Base-by-base conservation (phyloP, 2,888 invertebrate genomes). In the Melinopterus prodromus region DNA sequence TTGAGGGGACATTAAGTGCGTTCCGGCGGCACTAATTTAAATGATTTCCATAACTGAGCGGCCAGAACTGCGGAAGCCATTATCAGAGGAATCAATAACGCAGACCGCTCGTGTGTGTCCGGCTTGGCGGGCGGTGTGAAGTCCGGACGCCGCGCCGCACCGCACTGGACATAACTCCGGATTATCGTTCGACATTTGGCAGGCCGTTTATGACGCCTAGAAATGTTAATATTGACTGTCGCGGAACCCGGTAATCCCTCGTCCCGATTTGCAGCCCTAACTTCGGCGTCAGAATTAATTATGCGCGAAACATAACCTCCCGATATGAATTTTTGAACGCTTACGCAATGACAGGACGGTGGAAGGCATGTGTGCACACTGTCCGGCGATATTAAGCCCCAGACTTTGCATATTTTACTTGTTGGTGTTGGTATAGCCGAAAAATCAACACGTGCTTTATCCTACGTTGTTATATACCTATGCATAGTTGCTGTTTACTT, bases 191-290 rank as follows among this genome's bases (percentile, higher is more conserved):
- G 87, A 87, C 86, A 85, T 87, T 87, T 86, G 86, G 85, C 87
- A 86, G 86, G 85, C 86, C 87, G 86, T 87, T n/a, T 86, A 87
- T 87, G 87, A 87, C 87, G 86, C 87, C 86, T 86, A 86, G 87
- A 87, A 88, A 88, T 87, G 88, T 87, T 87, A 88, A 88, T 88
- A 88, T 88, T 88, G 87, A 87, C 87, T 86, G 86, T 85, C 86
- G 85, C 80, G 77, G 80, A 79, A 78, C 71, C 77, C 71, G 75
- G 12, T 81, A 81, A 81, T 79, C 77, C 79, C 75, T 69, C 38
- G 77, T 71, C 71, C 69, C 79, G 71, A 79, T 75, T 72, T 74
- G 70, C 77, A 37, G 78, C 80, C 80, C 78, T 69, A 78, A 78
- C 77, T 72, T 74, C 80, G 14, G 53, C 78, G 71, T 71, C 16